These are phyloP conservation scores for Scolopax mira DNA, from an alignment of 2,113 vertebrate species.

Conservation along the genomic window DNA sequence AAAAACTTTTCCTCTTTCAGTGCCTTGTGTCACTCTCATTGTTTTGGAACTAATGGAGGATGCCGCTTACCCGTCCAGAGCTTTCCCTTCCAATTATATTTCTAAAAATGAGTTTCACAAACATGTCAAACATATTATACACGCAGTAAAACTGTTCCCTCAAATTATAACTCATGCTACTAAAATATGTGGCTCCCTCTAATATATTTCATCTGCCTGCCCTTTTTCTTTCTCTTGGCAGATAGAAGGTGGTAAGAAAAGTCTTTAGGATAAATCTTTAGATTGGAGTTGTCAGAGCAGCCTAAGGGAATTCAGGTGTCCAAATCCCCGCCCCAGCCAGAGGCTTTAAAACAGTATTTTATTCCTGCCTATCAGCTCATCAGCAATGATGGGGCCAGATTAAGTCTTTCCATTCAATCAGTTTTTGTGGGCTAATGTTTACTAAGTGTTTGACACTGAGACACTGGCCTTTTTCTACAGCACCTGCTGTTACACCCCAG, in stretches of 20 bases:
- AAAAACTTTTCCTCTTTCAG: not conserved
- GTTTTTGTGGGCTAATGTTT: conserved; percentile 20
- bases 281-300: conserved; percentile 18
- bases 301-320: conserved; percentile 39
- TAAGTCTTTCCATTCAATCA: conserved; percentile 32
- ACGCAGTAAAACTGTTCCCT: not conserved
- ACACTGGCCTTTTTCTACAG: not conserved
- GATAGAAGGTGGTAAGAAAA: not conserved
- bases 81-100: not conserved
- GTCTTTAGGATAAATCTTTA: conserved; percentile 1
- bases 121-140: not conserved
- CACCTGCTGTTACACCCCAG: conserved; percentile 1
- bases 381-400: not conserved
- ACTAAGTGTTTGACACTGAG: not conserved
- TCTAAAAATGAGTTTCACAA: not conserved
- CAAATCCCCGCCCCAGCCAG: conserved; percentile 19
- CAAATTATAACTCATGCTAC: not conserved
- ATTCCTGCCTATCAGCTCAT: conserved; percentile 40
- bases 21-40: not conserved
- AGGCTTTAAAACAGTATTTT: conserved; percentile 22
- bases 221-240: conserved; percentile 35
- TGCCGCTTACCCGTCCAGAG: not conserved
- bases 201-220: not conserved
- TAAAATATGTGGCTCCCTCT: not conserved
- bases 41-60: not conserved